A percentile compares a stretch with the other conserved stretches of the same genome.
These are phyloP conservation scores for Formicarius rufipectus DNA, from an alignment of 2,113 vertebrate genomes.

Conservation along the genomic window DNA sequence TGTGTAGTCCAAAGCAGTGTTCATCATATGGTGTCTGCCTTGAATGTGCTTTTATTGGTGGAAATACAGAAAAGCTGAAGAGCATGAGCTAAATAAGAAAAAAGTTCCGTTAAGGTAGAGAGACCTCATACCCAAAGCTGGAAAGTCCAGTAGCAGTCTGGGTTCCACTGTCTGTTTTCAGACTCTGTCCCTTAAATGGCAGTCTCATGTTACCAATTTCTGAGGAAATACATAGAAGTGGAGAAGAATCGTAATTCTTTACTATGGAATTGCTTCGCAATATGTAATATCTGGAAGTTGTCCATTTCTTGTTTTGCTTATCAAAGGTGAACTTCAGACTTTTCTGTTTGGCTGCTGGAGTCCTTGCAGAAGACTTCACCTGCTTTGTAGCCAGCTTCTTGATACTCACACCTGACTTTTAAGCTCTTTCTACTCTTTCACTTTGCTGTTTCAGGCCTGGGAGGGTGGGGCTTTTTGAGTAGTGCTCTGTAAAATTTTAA, in stretches of 20 bases:
- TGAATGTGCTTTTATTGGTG: neutral
- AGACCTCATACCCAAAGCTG: neutral
- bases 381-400: neutral
- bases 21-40: neutral
- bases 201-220: neutral
- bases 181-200: neutral
- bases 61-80: neutral
- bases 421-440: neutral
- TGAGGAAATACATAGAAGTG: neutral
- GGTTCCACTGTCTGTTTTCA: neutral
- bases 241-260: neutral
- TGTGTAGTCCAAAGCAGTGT: neutral
- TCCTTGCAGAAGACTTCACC: neutral
- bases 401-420: neutral
- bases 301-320: neutral
- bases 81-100: neutral
- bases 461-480: neutral
- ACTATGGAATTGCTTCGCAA: neutral
- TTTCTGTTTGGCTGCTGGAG: accelerated
- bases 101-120: neutral
- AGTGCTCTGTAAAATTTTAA: neutral
- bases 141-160: neutral
- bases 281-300: neutral
- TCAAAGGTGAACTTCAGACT: neutral
- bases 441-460: neutral